Evolutionary conservation across 1,140 invertebrate species (phyloP), one percentile per base, ranked within the genome.

Genomic region (Rhagoletis zephyria): DNA sequence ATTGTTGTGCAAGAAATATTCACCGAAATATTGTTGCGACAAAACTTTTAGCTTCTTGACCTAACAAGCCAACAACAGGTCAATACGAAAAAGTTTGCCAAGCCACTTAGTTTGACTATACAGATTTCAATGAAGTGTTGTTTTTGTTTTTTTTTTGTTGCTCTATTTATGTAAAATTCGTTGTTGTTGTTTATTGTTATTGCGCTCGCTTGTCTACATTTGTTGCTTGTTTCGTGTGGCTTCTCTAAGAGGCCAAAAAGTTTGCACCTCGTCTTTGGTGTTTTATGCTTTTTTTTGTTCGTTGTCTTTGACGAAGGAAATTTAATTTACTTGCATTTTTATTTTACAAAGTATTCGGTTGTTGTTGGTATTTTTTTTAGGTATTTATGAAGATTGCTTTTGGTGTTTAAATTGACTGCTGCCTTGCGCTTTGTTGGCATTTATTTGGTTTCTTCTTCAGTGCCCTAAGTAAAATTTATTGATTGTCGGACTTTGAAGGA

Each of bases 31-130:
- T 81, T 56, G 7, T 81, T 81, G 74, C 6, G 74, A n/a, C 74
- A 81, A 81, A 81, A 81, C 74, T 81, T 81, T 81, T 81, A 81
- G 74, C 74, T 81, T 81, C 74, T 81, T 81, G 74, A 81, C 74
- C 74, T 81, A 81, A 81, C 74, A 81, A 81, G 48, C 42, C 74
- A 81, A 81, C 74, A 81, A 81, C 74, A 81, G 74, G 74, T 81
- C 74, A 81, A 81, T 81, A 48, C 45, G 74, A 6, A 81, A 81
- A 81, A 56, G 4, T 81, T 81, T 81, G 45, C 74, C 74, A 81
- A 81, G 74, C 74, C 74, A 81, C 74, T 81, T 81, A 81, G 48
- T 81, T 56, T 56, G 19, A 56, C 19, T 81, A 51, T 56, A 74
- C 16, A 63, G 5, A 40, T n/a, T 48, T 81, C 48, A 81, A 77